Percentiles rank a stretch among this genome's conserved stretches.
Conservation (phyloP, 2,888 invertebrate genomes). For the Odontocerum albicorne region DNA sequence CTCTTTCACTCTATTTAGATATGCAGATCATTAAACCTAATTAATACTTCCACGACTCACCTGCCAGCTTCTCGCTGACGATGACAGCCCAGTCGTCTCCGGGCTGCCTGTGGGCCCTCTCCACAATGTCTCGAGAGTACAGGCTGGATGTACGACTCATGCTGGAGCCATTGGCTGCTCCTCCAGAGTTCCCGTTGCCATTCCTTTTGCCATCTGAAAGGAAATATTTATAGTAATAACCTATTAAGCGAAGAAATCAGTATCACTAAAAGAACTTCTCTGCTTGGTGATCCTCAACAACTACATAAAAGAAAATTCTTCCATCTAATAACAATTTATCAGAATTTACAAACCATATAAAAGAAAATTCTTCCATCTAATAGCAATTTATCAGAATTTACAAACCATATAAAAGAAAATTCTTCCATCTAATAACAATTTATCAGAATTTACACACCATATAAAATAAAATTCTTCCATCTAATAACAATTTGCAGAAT, state of each 20-base stretch:
- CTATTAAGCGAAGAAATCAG: background rate
- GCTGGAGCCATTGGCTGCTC: constrained; percentile 42
- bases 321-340: too few species aligned
- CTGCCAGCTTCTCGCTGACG: constrained; percentile 58
- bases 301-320: background rate
- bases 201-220: constrained; percentile 30
- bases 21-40: too few species aligned
- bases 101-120: constrained; percentile 54
- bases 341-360: too few species aligned
- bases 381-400: too few species aligned
- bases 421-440: too few species aligned
- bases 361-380: too few species aligned
- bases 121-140: constrained; percentile 59
- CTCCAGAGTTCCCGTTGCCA: constrained; percentile 25
- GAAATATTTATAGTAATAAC: background rate
- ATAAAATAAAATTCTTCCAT: too few species aligned
- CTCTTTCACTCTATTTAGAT: too few species aligned
- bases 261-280: background rate
- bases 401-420: too few species aligned
- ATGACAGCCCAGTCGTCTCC: constrained; percentile 61
- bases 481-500: too few species aligned
- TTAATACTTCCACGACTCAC: constrained; percentile 41
- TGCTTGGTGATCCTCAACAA: background rate
- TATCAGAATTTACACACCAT: too few species aligned
- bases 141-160: constrained; percentile 44